A percentile compares a stretch with the other conserved stretches of the same genome.
Conservation (phyloP, 2,113 vertebrate species). For the Numenius arquata region DNA sequence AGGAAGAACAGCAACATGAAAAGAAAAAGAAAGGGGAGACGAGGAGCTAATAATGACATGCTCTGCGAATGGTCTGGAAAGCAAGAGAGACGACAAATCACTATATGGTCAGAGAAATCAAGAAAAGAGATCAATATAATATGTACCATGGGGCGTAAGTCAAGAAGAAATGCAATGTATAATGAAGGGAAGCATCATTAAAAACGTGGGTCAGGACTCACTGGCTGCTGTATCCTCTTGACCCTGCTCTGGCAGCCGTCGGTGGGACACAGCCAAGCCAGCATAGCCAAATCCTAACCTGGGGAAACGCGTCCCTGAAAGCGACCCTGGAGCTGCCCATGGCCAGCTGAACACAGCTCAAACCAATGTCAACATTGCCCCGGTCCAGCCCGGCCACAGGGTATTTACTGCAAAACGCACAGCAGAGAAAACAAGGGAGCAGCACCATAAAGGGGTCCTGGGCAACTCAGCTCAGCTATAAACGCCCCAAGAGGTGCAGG, state of each 20-base stretch:
- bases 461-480: background rate
- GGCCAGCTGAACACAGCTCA: background rate
- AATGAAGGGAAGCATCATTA: background rate
- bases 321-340: background rate
- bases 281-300: background rate
- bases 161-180: background rate
- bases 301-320: accelerated
- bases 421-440: background rate
- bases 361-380: background rate
- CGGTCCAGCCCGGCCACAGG: background rate
- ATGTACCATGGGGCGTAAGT: background rate
- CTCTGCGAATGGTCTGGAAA: background rate
- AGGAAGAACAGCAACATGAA: background rate
- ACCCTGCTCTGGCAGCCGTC: background rate
- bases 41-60: background rate
- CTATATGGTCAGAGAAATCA: background rate
- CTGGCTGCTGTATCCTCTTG: background rate
- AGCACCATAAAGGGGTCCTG: too few species aligned
- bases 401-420: background rate
- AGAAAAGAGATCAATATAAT: background rate
- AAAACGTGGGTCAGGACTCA: background rate
- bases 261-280: background rate
- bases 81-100: background rate
- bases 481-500: background rate
- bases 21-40: background rate